These are phyloP conservation scores for Anastrepha ludens DNA, from an alignment of 1,140 invertebrate species.

Conservation along the genomic window DNA sequence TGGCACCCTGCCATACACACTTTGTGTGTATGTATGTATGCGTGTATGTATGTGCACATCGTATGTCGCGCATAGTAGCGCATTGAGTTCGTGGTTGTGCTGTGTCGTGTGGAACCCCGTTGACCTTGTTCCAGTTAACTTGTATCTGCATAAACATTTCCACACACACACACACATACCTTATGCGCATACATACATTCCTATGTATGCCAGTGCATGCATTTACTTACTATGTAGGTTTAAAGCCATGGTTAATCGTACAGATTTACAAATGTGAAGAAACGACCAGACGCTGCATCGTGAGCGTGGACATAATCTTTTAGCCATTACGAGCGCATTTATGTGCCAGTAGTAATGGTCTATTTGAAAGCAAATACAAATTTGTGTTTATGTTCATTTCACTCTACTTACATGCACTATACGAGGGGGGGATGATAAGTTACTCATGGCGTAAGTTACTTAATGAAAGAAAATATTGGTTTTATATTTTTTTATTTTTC, in stretches of 20 bases:
- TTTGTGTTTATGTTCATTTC: too few species aligned
- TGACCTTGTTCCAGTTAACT: conserved; percentile 55
- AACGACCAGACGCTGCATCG: neutral
- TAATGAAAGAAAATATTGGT: too few species aligned
- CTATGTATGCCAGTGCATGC: neutral
- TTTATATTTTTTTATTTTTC: too few species aligned
- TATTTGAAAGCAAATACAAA: too few species aligned
- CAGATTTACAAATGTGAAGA: neutral
- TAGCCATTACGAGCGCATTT: neutral
- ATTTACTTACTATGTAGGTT: conserved; percentile 1
- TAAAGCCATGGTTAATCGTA: neutral
- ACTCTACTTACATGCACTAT: too few species aligned
- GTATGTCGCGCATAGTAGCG: neutral
- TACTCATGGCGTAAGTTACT: too few species aligned
- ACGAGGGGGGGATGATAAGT: too few species aligned
- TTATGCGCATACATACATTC: neutral
- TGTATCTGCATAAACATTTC: conserved; percentile 48
- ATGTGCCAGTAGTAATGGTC: too few species aligned
- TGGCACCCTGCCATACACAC: neutral
- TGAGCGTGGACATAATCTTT: neutral
- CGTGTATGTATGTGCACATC: neutral
- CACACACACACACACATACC: neutral
- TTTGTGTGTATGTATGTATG: neutral
- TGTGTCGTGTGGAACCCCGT: neutral
- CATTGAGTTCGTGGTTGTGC: neutral